A percentile compares a stretch with the other conserved stretches of the same genome.
Evolutionary conservation across 2,113 vertebrate genomes (phyloP).

Genomic region (Rhipidura dahli): DNA sequence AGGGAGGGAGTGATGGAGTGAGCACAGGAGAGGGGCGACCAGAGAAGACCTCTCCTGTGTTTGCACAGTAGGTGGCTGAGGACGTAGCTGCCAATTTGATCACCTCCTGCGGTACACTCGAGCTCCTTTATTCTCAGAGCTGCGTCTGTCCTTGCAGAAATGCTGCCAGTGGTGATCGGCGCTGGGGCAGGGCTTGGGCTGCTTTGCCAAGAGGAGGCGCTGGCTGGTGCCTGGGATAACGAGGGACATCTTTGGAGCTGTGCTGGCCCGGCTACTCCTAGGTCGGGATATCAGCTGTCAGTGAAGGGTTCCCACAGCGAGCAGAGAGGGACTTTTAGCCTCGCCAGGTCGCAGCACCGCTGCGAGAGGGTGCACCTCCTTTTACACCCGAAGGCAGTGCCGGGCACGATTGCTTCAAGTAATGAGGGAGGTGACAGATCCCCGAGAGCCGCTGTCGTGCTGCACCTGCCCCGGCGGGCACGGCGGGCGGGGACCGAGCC

Average conservation of each 20-base stretch:
- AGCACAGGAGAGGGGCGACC: too few relatives aligned
- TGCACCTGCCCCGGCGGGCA: neutral
- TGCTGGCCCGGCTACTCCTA: neutral
- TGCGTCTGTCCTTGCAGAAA: neutral
- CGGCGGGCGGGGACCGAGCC: neutral
- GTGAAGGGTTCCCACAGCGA: rapidly evolving
- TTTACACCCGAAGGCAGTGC: rapidly evolving
- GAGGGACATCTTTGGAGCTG: neutral
- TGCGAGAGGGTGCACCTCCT: neutral
- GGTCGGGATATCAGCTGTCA: neutral
- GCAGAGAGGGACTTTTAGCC: neutral
- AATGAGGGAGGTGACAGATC: rapidly evolving
- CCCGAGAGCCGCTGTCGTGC: rapidly evolving
- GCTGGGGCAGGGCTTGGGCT: neutral
- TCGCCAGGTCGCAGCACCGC: neutral
- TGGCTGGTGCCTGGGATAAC: neutral
- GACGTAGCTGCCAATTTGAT: rapidly evolving
- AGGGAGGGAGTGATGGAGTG: rapidly evolving
- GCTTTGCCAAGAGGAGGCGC: neutral
- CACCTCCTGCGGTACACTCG: neutral
- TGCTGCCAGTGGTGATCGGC: neutral
- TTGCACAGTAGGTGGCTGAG: neutral
- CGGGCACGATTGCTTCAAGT: rapidly evolving
- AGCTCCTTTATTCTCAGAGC: neutral
- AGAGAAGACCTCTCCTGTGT: neutral